Evolutionary conservation across 2,888 invertebrate species (phyloP), one percentile per base, ranked within the genome.

Genomic region (Hypomecis punctinalis): DNA sequence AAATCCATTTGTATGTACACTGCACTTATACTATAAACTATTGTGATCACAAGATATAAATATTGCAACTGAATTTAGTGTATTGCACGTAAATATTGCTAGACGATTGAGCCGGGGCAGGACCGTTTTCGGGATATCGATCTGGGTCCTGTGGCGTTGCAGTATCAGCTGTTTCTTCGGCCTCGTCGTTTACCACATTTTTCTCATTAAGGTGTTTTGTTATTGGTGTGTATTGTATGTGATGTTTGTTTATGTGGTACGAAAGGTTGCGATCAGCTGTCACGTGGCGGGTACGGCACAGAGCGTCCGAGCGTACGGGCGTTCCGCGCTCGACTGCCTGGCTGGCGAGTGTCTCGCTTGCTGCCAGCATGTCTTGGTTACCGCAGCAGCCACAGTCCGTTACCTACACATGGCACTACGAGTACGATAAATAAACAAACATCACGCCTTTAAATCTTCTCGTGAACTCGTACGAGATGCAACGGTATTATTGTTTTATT

Each of bases 381-480:
- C 65, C 63, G 64, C 69, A 53, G 48, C 40, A 54, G 61, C 56
- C 52, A 62, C 86, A 83, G 79, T 74, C 88, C 88, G 87, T 88
- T 88, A 88, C 82, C 81, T 86, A 86, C 89, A 86, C 89, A 85
- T 84, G 84, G 80, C 90, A 90, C 88, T 89, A 91, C 87, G 49
- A 23, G 23, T 23, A 23, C 23, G 80, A 72, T 86, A 87, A 79
- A 89, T 91, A 91, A 91, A 91, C 88, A 91, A 91, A 91, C 90
- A 88, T 86, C 79, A 78, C 77, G 75, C 75, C 73, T 78, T 76
- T 71, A 74, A 75, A 75, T 75, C 72, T 73, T 69, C 68, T 48
- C 56, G 55, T 60, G 73, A 64, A 70, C 61, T 58, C 48, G 74
- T 62, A 58, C 67, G 57, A 75, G 71, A 74, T 71, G 73, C 72